Evolutionary conservation across 1,140 invertebrate genomes (phyloP).

Genomic region (Armadillidium nasatum): DNA sequence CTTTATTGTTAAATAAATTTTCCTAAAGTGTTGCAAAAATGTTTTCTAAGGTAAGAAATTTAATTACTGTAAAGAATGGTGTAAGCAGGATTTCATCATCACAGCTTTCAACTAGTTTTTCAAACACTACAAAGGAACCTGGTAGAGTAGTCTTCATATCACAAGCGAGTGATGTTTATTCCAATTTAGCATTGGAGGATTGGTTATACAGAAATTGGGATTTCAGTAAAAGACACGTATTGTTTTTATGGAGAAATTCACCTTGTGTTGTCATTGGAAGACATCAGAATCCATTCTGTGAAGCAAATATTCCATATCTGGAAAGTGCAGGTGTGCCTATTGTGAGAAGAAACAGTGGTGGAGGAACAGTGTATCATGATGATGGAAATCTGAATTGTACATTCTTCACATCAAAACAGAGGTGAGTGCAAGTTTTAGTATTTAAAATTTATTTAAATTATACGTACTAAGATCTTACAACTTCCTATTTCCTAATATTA

Average conservation of each 20-base stretch:
- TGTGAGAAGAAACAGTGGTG: constrained; percentile 88
- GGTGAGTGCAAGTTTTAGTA: constrained; percentile 27
- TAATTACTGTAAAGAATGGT: not conserved
- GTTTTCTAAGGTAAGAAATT: not conserved
- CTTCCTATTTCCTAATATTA: no score
- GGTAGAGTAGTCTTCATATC: constrained; percentile 86
- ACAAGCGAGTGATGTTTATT: constrained; percentile 79
- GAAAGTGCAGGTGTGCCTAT: constrained; percentile 62
- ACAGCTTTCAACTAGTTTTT: not conserved
- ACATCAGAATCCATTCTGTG: constrained; percentile 94
- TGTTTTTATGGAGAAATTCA: constrained; percentile 85
- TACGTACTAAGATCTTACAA: no score
- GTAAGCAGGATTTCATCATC: not conserved
- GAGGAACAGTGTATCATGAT: constrained; percentile 95
- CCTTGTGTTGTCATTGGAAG: constrained; percentile 92
- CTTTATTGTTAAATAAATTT: no score
- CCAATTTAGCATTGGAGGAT: constrained; percentile 88
- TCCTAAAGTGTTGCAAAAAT: not conserved
- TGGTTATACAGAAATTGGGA: constrained; percentile 69
- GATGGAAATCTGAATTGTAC: constrained; percentile 85
- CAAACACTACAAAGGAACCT: constrained; percentile 25
- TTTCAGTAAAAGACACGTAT: constrained; percentile 63
- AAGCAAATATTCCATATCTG: constrained; percentile 67
- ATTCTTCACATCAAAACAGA: constrained; percentile 73
- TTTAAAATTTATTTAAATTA: not conserved